A percentile compares a stretch with the other conserved stretches of the same genome.
Conservation (phyloP, 2,797 vertebrate genomes). For the Margarornis squamiger region DNA sequence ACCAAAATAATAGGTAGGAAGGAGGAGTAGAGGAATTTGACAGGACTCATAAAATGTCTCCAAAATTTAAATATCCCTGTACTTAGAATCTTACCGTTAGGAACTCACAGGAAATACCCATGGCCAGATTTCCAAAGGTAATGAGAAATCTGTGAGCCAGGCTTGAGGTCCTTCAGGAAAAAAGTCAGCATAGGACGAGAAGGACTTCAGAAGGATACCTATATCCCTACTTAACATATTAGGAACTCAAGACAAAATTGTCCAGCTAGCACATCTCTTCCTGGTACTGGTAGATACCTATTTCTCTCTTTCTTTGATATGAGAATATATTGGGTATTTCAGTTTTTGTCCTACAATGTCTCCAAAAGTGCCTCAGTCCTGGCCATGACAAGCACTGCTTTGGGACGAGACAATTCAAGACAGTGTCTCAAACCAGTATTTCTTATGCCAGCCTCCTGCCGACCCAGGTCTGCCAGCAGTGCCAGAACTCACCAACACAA, state of each 20-base stretch:
- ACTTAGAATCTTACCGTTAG: not conserved
- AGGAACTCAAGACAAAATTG: accelerated
- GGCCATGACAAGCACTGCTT: not conserved
- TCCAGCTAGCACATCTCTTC: not conserved
- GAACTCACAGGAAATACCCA: not conserved
- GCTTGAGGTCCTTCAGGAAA: not conserved
- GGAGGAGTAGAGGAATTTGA: not conserved
- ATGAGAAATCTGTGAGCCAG: not conserved
- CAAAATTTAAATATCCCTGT: not conserved
- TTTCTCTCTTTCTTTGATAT: not conserved
- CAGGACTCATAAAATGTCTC: not conserved
- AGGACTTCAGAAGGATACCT: not conserved
- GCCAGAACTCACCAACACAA: not conserved
- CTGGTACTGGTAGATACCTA: not conserved
- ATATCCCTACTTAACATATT: not conserved
- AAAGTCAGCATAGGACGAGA: not conserved
- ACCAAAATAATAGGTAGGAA: not conserved
- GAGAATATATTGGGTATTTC: not conserved
- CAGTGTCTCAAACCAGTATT: not conserved
- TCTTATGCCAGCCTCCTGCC: not conserved
- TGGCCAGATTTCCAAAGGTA: not conserved
- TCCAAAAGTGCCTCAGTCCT: not conserved
- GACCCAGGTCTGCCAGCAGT: not conserved
- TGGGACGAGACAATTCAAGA: accelerated
- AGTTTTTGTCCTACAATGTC: not conserved